Evolutionary conservation across 2,888 invertebrate species (phyloP).

Genomic region (Hirtodrosophila trivittata): DNA sequence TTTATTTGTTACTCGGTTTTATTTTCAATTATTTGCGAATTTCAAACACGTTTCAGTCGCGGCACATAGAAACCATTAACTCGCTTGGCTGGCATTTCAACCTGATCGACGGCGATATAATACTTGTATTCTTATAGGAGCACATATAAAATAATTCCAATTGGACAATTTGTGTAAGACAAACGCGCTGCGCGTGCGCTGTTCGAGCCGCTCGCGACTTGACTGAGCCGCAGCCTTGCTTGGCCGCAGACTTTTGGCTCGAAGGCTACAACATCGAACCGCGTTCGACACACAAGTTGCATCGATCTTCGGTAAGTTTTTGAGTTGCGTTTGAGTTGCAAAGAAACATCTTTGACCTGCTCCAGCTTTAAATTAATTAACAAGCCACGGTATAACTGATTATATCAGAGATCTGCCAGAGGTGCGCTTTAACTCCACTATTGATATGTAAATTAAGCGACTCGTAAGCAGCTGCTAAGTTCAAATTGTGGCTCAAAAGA

Average conservation of each 20-base stretch:
- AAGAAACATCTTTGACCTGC: conserved; percentile 33
- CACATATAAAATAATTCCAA: background rate
- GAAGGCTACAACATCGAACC: no score
- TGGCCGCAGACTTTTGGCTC: conserved; percentile 13
- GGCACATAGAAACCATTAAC: conserved; percentile 50
- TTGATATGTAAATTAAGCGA: conserved; percentile 66
- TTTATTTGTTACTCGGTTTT: background rate
- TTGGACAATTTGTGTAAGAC: background rate
- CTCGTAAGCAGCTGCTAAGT: conserved; percentile 58
- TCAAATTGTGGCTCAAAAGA: conserved; percentile 56
- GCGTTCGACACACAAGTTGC: no score
- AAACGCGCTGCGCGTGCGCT: conserved; percentile 62
- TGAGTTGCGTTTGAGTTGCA: conserved; percentile 5
- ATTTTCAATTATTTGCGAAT: conserved; percentile 46
- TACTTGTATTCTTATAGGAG: background rate
- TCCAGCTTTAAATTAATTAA: conserved; percentile 58
- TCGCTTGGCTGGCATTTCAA: conserved; percentile 47
- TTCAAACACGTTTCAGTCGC: conserved; percentile 67
- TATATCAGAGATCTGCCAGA: conserved; percentile 50
- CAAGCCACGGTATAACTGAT: conserved; percentile 63
- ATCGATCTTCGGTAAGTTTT: conserved; percentile 2
- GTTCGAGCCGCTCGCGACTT: conserved; percentile 45
- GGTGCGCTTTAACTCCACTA: conserved; percentile 35
- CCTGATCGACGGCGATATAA: background rate
- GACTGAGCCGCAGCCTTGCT: conserved; percentile 37